These are phyloP conservation scores for Ptilonorhynchus violaceus DNA, from an alignment of 2,113 vertebrate species.

Conservation along the genomic window DNA sequence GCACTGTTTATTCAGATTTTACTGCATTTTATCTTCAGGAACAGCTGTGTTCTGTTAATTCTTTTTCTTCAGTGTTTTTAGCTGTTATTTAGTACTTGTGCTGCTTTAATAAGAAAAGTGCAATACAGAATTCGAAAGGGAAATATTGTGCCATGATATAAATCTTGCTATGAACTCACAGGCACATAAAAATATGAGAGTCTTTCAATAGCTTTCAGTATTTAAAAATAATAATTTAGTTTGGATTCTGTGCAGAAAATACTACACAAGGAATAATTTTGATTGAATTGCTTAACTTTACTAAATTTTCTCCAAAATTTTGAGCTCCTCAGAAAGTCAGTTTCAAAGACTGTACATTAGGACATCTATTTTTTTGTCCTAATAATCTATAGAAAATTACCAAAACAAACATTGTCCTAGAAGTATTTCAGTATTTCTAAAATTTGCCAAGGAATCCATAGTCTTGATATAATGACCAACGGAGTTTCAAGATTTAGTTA, in stretches of 20 bases:
- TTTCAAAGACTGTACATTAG: neutral
- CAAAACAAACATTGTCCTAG: accelerated
- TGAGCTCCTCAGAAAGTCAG: neutral
- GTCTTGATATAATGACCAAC: neutral
- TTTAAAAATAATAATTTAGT: neutral
- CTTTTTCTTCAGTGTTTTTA: neutral
- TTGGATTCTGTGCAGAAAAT: neutral
- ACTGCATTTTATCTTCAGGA: neutral
- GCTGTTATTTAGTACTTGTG: neutral
- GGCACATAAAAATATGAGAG: neutral
- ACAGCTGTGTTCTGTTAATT: neutral
- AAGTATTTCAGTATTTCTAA: neutral
- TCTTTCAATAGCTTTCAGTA: neutral
- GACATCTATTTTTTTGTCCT: neutral
- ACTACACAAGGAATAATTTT: neutral
- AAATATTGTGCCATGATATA: neutral
- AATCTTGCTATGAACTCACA: neutral
- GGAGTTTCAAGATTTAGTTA: neutral
- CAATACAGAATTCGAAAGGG: neutral
- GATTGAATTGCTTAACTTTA: neutral
- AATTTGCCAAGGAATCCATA: neutral
- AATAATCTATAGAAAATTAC: neutral
- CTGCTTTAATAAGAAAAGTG: neutral
- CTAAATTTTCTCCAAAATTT: neutral
- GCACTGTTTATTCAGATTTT: neutral